Conservation (phyloP, 2,888 invertebrate species). For the Omphaloscelis lunosa region DNA sequence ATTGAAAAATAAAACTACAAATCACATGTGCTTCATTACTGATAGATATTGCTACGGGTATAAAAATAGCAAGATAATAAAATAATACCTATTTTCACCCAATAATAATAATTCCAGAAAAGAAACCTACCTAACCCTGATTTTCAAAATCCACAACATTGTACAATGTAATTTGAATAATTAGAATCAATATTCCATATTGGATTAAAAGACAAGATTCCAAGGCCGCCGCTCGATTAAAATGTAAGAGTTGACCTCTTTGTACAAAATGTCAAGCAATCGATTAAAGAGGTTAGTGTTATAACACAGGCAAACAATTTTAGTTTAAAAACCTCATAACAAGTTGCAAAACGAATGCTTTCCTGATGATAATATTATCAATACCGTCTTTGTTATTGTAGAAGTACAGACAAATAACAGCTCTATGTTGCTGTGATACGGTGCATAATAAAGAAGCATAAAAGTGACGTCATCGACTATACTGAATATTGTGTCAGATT, state of each 20-base stretch:
- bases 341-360: neutral
- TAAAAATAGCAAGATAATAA: neutral
- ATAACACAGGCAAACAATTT: neutral
- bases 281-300: constrained; percentile 27
- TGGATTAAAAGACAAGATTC: constrained; percentile 40
- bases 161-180: neutral
- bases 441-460: neutral
- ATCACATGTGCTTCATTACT: neutral
- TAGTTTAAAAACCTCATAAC: neutral
- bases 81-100: neutral
- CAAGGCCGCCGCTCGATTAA: constrained; percentile 14
- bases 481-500: constrained; percentile 13
- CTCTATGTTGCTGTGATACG: constrained; percentile 10
- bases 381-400: constrained; percentile 30
- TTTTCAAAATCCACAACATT: neutral
- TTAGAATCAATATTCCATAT: neutral
- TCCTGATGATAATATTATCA: constrained; percentile 14
- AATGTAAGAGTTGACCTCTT: constrained; percentile 10
- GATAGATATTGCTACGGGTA: neutral
- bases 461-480: constrained; percentile 29
- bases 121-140: neutral
- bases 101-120: neutral
- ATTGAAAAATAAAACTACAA: neutral
- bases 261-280: constrained; percentile 35
- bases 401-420: constrained; percentile 26